phyloP scores from a whole-genome alignment of 2,797 vertebrate species.

The Leptoclinus maculatus region DNA sequence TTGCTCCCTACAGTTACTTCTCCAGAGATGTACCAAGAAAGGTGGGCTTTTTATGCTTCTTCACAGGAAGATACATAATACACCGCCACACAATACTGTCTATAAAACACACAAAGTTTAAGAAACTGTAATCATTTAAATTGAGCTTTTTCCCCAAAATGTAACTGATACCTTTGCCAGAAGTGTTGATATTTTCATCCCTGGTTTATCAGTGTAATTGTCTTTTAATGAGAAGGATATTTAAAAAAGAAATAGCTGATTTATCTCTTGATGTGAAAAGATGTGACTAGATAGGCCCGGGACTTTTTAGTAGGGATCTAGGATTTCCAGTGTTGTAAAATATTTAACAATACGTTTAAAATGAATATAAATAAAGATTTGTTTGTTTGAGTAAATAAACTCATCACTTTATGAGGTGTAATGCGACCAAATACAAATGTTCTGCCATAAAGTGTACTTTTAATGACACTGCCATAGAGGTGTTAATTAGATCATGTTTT shows the following conservation, averaged over 20 bases:
- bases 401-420: background rate
- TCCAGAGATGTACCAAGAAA: conserved; percentile 95
- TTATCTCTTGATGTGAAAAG: background rate
- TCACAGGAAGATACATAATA: background rate
- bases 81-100: background rate
- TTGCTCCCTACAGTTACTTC: conserved; percentile 97
- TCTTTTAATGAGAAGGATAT: background rate
- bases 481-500: background rate
- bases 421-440: too few species aligned
- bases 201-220: background rate
- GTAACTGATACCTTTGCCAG: background rate
- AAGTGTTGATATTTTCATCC: background rate
- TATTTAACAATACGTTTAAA: too few species aligned
- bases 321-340: too few species aligned
- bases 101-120: background rate
- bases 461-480: background rate
- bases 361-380: background rate
- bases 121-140: background rate
- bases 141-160: background rate
- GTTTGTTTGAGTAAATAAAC: background rate
- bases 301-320: too few species aligned
- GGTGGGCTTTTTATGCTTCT: conserved; percentile 75
- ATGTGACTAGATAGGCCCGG: background rate
- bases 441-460: too few species aligned
- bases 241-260: too few species aligned